A percentile compares a stretch with the other conserved stretches of the same genome.
Evolutionary conservation across 2,888 invertebrate species (phyloP).

Genomic region (Beris morrisii): DNA sequence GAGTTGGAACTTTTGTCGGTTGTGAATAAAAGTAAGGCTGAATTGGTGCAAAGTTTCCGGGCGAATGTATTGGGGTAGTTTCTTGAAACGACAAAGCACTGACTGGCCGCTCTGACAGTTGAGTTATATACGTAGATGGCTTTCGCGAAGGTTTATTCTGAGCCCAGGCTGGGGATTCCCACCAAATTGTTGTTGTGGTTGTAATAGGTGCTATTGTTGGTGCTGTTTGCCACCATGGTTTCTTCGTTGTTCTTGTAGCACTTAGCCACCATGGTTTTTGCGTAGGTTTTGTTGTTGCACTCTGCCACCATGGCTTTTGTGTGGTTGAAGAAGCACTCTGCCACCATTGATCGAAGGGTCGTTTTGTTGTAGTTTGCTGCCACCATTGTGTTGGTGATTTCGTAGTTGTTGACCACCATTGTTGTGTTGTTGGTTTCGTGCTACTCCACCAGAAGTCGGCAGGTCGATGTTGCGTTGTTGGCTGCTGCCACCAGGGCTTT

Average conservation of each 20-base stretch:
- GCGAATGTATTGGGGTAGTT: conserved; percentile 37
- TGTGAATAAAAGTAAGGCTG: not conserved
- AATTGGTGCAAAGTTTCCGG: conserved; percentile 34
- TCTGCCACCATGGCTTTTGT: conserved; percentile 23
- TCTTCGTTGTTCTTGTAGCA: conserved; percentile 5
- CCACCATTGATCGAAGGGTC: not conserved
- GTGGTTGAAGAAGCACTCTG: not conserved
- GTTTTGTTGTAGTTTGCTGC: conserved; percentile 25
- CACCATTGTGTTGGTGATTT: conserved; percentile 34
- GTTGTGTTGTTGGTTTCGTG: conserved; percentile 7
- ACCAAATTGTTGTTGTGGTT: not conserved
- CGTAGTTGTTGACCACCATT: conserved; percentile 3
- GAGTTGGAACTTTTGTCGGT: not conserved
- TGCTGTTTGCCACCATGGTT: conserved; percentile 1
- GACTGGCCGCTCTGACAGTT: not conserved
- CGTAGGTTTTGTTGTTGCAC: conserved; percentile 4
- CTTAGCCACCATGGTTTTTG: conserved; percentile 23
- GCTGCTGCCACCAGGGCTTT: conserved; percentile 24
- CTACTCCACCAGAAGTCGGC: conserved; percentile 9
- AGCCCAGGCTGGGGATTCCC: conserved; percentile 2
- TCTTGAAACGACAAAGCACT: not conserved
- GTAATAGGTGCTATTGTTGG: not conserved
- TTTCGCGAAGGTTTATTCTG: conserved; percentile 7
- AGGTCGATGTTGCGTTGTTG: not conserved
- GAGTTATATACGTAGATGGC: conserved; percentile 7